Conservation (phyloP, 2,113 vertebrate species). For the Nothoprocta perdicaria region DNA sequence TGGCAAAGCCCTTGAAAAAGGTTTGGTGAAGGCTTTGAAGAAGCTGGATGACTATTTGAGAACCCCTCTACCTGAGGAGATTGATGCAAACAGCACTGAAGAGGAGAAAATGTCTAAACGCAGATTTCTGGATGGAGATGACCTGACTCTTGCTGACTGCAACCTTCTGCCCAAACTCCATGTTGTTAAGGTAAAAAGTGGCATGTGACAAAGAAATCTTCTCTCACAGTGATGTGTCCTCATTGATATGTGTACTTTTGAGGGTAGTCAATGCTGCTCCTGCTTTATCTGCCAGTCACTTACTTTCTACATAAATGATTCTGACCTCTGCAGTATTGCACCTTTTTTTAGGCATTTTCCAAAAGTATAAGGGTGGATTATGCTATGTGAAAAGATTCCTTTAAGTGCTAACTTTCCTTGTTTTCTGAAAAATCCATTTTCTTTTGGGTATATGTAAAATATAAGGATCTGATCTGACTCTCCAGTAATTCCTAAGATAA, state of each 20-base stretch:
- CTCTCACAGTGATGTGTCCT: neutral
- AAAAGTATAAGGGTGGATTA: neutral
- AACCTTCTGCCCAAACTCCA: conserved; percentile 98
- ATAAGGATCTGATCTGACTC: neutral
- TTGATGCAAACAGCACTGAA: conserved; percentile 85
- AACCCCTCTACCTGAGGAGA: conserved; percentile 90
- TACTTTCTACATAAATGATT: neutral
- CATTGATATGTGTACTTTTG: neutral
- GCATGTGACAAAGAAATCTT: neutral
- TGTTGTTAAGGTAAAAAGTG: conserved; percentile 90
- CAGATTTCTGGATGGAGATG: conserved; percentile 92
- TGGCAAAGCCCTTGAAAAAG: conserved; percentile 86
- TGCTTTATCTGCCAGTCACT: neutral
- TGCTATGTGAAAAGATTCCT: neutral
- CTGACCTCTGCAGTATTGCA: neutral
- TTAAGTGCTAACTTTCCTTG: neutral
- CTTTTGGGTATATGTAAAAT: neutral
- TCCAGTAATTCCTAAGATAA: neutral
- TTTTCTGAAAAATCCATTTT: neutral
- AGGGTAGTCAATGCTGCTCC: neutral
- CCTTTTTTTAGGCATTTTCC: neutral
- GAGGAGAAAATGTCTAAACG: conserved; percentile 87
- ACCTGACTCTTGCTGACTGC: conserved; percentile 95
- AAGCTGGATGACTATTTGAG: conserved; percentile 93
- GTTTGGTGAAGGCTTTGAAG: conserved; percentile 87